These are phyloP conservation scores for Gracilinanus agilis DNA, from an alignment of 2,113 vertebrate genomes.

Conservation along the genomic window DNA sequence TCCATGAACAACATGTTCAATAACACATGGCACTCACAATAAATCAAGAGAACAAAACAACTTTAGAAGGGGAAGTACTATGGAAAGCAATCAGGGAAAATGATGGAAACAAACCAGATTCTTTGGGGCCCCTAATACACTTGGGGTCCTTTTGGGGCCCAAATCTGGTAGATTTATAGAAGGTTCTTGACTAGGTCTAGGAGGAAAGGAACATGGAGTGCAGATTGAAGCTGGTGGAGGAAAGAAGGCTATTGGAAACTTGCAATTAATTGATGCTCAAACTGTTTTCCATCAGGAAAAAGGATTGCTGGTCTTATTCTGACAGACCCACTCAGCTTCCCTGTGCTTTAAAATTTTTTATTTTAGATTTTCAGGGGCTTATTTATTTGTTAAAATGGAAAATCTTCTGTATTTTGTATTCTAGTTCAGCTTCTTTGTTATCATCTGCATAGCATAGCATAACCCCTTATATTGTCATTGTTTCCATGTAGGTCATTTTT, in stretches of 20 bases:
- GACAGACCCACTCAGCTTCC: not conserved
- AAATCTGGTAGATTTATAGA: not conserved
- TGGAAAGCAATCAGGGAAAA: not conserved
- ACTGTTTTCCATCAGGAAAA: not conserved
- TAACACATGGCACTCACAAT: not conserved
- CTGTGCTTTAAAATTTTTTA: not conserved
- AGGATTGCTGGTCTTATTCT: not conserved
- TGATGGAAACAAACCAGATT: not conserved
- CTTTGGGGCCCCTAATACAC: too few species aligned
- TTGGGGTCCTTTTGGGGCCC: too few species aligned
- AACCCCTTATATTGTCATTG: not conserved
- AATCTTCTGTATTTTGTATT: not conserved
- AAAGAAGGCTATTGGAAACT: too few species aligned
- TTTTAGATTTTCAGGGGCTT: too few species aligned
- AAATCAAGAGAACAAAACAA: not conserved
- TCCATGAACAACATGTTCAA: too few species aligned
- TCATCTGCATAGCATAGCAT: too few species aligned
- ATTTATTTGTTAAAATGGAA: not conserved
- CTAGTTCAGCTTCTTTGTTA: not conserved
- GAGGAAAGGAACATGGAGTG: not conserved
- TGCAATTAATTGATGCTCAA: too few species aligned
- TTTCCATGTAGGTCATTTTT: too few species aligned
- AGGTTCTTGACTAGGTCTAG: not conserved
- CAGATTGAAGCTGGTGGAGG: too few species aligned
- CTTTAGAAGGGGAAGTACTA: not conserved